Base-by-base conservation (phyloP, 2,797 vertebrate species). In the Phylloscopus collybita region DNA sequence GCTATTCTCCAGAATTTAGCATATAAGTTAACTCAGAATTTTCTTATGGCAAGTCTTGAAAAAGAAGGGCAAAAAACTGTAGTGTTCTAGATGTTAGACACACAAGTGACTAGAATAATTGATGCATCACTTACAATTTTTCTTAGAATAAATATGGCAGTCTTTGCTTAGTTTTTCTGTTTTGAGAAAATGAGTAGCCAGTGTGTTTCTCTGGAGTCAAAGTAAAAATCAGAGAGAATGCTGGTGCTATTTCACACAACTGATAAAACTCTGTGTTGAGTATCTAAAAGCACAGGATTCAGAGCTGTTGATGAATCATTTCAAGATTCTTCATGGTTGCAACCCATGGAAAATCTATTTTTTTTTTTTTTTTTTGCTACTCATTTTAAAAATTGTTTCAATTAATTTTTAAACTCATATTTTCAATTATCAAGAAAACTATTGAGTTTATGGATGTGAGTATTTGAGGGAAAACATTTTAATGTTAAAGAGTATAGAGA, bases 331-430 rank as follows among this genome's bases (percentile, higher is more conserved):
- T 82, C 65, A 57, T 80, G 45, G 38, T 53, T 89, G 10, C 57
- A 88, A 25, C 4, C 9, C 11, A 38, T 50, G 19, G 17, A 85
- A 76, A 80, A 80, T 67, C 50, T 64, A 6, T 66, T 86, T 59
- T 40, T 83, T 34, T 34, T 34, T 34, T 34, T 34, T 57, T 40
- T 11, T 40, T 45, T 45, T 21, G 20, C 13, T 51, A 25, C 9
- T 71, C 0, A 20, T 65, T 71, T 21, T 0, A 8, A 78, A 74
- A 44, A 19, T 0, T 10, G 4, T 29, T 74, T 76, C 13, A 72
- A 17, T 72, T 74, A 25, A 20, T 50, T 80, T 92, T n/a, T 26
- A 71, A 91, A 49, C 6, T 80, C 20, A 2, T 61, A 5, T 51
- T 93, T 88, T 83, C 25, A 47, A 25, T 57, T 50, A 78, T 30